These are phyloP conservation scores for Euura lappo DNA, from an alignment of 1,140 invertebrate species.

Conservation along the genomic window DNA sequence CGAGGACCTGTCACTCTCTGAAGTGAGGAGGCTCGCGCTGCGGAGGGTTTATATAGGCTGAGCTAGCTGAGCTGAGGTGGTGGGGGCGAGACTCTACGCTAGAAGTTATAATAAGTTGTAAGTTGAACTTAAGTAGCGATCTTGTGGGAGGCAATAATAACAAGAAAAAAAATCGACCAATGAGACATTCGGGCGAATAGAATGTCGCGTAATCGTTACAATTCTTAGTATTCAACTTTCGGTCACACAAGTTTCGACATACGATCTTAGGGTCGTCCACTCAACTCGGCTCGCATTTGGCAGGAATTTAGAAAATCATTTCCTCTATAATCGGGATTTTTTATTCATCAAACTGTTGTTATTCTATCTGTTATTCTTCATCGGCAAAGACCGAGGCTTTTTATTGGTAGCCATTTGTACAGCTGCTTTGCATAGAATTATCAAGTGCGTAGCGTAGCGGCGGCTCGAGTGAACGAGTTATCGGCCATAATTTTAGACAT, in stretches of 20 bases:
- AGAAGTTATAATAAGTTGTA: slow-evolving; percentile 48
- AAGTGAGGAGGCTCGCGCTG: slow-evolving; percentile 50
- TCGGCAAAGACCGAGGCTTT: neutral
- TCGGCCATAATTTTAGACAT: slow-evolving; percentile 4
- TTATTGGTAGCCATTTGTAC: slow-evolving; percentile 14
- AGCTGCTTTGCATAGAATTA: slow-evolving; percentile 18
- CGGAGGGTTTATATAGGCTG: slow-evolving; percentile 51
- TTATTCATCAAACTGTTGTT: too few relatives aligned
- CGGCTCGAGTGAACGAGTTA: slow-evolving; percentile 1
- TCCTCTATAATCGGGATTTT: too few relatives aligned
- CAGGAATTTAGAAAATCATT: too few relatives aligned
- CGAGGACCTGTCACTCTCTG: slow-evolving; percentile 4
- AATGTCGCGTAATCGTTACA: too few relatives aligned
- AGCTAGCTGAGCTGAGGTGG: slow-evolving; percentile 39
- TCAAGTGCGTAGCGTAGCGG: neutral
- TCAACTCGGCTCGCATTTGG: too few relatives aligned
- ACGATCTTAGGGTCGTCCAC: too few relatives aligned
- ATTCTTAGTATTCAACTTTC: too few relatives aligned
- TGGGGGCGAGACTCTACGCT: slow-evolving; percentile 39
- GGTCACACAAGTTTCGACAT: too few relatives aligned
- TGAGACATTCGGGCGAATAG: too few relatives aligned
- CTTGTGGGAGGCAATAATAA: slow-evolving; percentile 23
- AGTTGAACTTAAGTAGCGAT: slow-evolving; percentile 31
- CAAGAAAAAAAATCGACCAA: neutral
- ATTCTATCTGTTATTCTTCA: too few relatives aligned